Evolutionary conservation across 1,140 invertebrate genomes (phyloP).

Genomic region (Pseudomyrmex cubaensis): DNA sequence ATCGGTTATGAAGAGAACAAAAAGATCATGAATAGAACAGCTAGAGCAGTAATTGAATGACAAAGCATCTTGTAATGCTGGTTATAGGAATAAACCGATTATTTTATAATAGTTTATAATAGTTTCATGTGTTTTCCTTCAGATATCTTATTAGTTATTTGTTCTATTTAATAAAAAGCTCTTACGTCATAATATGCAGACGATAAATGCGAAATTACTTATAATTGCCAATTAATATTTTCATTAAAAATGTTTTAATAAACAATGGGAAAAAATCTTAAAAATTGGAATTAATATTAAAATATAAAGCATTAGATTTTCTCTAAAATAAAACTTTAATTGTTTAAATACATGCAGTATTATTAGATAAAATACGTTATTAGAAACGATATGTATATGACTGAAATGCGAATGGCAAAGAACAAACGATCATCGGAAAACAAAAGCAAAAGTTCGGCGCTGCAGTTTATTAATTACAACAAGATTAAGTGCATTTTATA

Average conservation of each 20-base stretch:
- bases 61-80: constrained; percentile 3
- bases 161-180: too few species aligned
- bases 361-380: neutral
- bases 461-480: neutral
- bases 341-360: too few species aligned
- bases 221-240: too few species aligned
- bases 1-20: constrained; percentile 12
- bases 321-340: too few species aligned
- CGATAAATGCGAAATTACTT: too few species aligned
- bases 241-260: too few species aligned
- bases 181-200: too few species aligned
- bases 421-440: neutral
- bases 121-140: neutral
- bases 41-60: neutral
- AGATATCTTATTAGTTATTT: too few species aligned
- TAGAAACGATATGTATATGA: neutral
- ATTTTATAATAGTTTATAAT: neutral
- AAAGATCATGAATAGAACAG: neutral
- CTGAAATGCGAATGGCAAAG: neutral
- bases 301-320: too few species aligned
- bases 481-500: constrained; percentile 2
- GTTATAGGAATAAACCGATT: constrained; percentile 4
- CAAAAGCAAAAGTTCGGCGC: neutral
- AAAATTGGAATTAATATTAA: too few species aligned
- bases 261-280: too few species aligned